Base-by-base conservation (phyloP, 2,888 invertebrate genomes). In the Cryptocephalus primarius region DNA sequence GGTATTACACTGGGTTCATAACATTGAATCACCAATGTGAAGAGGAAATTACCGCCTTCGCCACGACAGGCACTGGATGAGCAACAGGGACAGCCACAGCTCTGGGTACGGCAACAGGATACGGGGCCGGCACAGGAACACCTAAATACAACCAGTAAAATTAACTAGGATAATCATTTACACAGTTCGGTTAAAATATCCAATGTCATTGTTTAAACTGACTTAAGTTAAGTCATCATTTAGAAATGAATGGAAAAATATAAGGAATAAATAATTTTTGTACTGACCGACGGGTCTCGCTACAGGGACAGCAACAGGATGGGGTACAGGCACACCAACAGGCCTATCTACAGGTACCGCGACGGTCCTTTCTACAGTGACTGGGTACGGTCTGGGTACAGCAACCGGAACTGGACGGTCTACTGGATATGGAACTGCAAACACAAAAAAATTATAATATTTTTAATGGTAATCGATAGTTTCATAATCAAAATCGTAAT, bases 281-380 rank as follows among this genome's bases (percentile, higher is more conserved):
- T 46, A 48, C 51, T 51, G 39, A 57, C 57, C 63, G 32, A 71
- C 66, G 47, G 69, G 69, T 40, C 57, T 59, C 12, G 54, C 44
- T 12, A 54, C 50, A 22, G 54, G 53, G 10, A 61, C 57, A 14
- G 60, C 56, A 39, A 63, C 56, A 6, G 62, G 57, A 55, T 62
- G 61, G 11, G 62, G 62, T 33, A 66, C 63, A 13, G 60, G 56
- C 4, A 66, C 62, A n/a, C 63, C 74, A 1, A 77, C 74, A 0
- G 77, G 76, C 49, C 78, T 74, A 9, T 77, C 71, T 8, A 78
- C 74, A 1, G 74, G 76, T 32, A 75, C 73, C 2, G 75, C 71
- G 32, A 76, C 72, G 1, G 75, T 73, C 46, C 74, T 67, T 50
- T 75, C 74, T 1, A 76, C 72, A 1, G 74, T 63, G 1, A 75